Percentiles rank a stretch among this genome's conserved stretches.
phyloP scores from a whole-genome alignment of 2,888 invertebrate species.

The Cheilosia variabilis region DNA sequence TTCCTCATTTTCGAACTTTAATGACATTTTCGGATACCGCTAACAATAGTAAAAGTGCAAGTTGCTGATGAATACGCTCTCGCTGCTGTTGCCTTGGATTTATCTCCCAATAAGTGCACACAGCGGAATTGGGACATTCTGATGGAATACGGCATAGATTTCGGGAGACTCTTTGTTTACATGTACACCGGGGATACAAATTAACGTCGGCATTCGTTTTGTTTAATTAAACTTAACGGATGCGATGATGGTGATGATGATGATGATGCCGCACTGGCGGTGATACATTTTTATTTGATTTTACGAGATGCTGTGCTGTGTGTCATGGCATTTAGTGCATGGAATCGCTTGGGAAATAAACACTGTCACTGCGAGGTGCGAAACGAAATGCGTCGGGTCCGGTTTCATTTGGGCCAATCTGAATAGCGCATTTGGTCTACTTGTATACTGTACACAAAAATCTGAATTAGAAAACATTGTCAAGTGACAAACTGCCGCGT shows the following conservation, averaged over 20 bases:
- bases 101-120: not conserved
- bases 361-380: slow-evolving; percentile 70
- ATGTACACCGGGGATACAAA: slow-evolving; percentile 22
- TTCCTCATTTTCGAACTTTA: slow-evolving; percentile 15
- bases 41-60: slow-evolving; percentile 44
- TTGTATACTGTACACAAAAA: not conserved
- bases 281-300: slow-evolving; percentile 70
- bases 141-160: slow-evolving; percentile 12
- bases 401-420: slow-evolving; percentile 8
- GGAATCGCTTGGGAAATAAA: slow-evolving; percentile 69
- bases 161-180: slow-evolving; percentile 46
- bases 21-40: slow-evolving; percentile 36
- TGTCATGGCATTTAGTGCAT: slow-evolving; percentile 64
- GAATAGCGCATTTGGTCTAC: not conserved
- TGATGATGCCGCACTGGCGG: slow-evolving; percentile 45
- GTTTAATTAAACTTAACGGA: slow-evolving; percentile 66
- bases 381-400: slow-evolving; percentile 49
- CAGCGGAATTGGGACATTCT: slow-evolving; percentile 11
- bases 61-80: slow-evolving; percentile 48
- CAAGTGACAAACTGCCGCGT: slow-evolving; percentile 48
- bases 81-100: slow-evolving; percentile 7
- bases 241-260: slow-evolving; percentile 6
- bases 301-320: slow-evolving; percentile 47
- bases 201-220: slow-evolving; percentile 41
- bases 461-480: slow-evolving; percentile 1